phyloP scores from a whole-genome alignment of 2,888 invertebrate genomes.

The Drepana falcataria region DNA sequence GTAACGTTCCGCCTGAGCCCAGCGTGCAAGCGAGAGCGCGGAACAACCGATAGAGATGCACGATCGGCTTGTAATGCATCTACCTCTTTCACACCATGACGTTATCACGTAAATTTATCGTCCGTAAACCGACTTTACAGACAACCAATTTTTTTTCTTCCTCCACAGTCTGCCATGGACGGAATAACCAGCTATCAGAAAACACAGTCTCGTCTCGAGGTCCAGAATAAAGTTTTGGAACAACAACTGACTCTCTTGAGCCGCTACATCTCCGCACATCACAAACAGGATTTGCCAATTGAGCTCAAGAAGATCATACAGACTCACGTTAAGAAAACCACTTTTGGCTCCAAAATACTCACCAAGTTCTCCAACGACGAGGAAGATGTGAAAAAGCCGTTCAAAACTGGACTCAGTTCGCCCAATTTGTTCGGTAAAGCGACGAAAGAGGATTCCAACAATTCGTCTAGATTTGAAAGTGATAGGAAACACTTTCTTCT shows the following conservation, averaged over 20 bases:
- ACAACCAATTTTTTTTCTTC: background rate
- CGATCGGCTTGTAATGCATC: no score
- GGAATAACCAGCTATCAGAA: conserved; percentile 81
- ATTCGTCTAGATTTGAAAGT: conserved; percentile 37
- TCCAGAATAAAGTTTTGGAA: conserved; percentile 85
- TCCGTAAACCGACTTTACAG: background rate
- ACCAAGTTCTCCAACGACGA: conserved; percentile 60
- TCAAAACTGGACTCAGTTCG: conserved; percentile 58
- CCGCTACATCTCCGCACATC: conserved; percentile 83
- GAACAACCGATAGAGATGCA: no score
- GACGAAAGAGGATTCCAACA: conserved; percentile 34
- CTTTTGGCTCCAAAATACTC: conserved; percentile 69
- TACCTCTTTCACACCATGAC: no score
- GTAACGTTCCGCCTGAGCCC: no score
- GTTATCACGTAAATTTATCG: no score
- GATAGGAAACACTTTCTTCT: conserved; percentile 51
- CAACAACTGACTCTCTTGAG: conserved; percentile 86
- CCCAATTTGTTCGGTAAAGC: conserved; percentile 68
- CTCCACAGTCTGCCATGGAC: conserved; percentile 81
- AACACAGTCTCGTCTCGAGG: conserved; percentile 82
- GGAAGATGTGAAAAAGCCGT: conserved; percentile 49
- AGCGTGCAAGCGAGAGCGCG: no score
- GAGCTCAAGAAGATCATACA: conserved; percentile 87
- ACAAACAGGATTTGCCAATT: conserved; percentile 83
- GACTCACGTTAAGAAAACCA: conserved; percentile 66